Evolutionary conservation across 1,140 invertebrate genomes (phyloP).

Genomic region (Pinna nobilis): DNA sequence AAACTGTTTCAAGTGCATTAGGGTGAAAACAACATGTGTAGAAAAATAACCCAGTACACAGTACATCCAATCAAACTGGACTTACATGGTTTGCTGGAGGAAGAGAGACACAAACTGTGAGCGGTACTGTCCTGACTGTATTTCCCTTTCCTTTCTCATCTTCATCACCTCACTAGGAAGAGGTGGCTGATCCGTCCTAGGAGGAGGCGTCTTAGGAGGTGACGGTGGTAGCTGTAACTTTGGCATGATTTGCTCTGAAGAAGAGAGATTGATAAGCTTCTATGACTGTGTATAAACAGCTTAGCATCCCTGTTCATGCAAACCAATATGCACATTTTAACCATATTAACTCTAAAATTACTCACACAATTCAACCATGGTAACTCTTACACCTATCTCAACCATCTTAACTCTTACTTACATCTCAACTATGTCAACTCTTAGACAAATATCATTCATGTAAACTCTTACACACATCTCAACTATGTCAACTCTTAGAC

Average conservation of each 20-base stretch:
- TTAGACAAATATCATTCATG: no score
- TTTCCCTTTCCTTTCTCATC: slow-evolving; percentile 1
- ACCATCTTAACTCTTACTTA: no score
- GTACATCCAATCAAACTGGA: not conserved
- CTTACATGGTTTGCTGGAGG: slow-evolving; percentile 20
- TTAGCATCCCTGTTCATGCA: not conserved
- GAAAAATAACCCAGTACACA: not conserved
- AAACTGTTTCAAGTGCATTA: not conserved
- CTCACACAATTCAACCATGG: no score
- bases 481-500: no score
- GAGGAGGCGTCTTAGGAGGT: slow-evolving; percentile 34
- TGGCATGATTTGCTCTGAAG: slow-evolving; percentile 35
- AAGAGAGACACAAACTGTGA: slow-evolving; percentile 39
- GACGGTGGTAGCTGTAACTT: slow-evolving; percentile 37
- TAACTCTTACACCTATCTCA: no score
- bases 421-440: no score
- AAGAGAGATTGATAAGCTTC: not conserved
- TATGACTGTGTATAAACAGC: not conserved
- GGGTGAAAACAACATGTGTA: not conserved
- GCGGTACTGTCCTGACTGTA: slow-evolving; percentile 6
- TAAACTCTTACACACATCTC: no score
- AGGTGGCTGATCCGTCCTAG: slow-evolving; percentile 10
- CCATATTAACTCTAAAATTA: not conserved
- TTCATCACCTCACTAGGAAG: slow-evolving; percentile 1
- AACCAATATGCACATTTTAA: not conserved